These are phyloP conservation scores for Drosophila limbata DNA, from an alignment of 2,888 invertebrate species.

Conservation along the genomic window DNA sequence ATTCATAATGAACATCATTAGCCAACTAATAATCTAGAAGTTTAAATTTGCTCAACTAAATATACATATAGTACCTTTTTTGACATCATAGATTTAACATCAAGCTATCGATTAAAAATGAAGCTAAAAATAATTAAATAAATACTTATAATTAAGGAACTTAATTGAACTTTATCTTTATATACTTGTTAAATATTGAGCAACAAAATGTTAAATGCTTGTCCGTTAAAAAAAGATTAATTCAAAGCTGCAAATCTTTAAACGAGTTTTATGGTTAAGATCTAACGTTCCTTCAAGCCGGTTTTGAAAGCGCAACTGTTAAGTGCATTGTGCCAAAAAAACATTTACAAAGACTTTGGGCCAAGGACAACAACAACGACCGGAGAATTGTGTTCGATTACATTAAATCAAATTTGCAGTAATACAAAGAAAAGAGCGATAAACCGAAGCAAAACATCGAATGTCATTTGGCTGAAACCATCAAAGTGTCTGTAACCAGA, in stretches of 20 bases:
- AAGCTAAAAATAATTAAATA: too few relatives aligned
- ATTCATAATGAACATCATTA: too few relatives aligned
- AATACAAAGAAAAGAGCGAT: slow-evolving; percentile 20
- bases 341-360: slow-evolving; percentile 38
- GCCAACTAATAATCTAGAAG: too few relatives aligned
- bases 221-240: not conserved
- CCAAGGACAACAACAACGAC: slow-evolving; percentile 44
- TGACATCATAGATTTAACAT: too few relatives aligned
- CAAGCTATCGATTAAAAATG: too few relatives aligned
- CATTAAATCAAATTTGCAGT: slow-evolving; percentile 58
- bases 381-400: slow-evolving; percentile 43
- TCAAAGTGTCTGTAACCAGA: slow-evolving; percentile 44
- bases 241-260: slow-evolving; percentile 3
- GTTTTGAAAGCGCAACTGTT: slow-evolving; percentile 31
- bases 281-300: slow-evolving; percentile 24
- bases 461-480: slow-evolving; percentile 45
- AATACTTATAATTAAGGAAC: too few relatives aligned
- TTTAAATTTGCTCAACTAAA: not conserved
- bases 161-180: too few relatives aligned
- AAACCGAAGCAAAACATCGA: slow-evolving; percentile 19
- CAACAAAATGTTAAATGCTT: not conserved
- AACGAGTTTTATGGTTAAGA: slow-evolving; percentile 41
- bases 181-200: not conserved
- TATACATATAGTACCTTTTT: too few relatives aligned
- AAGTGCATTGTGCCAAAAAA: slow-evolving; percentile 37